Evolutionary conservation across 2,797 vertebrate genomes (phyloP).

Genomic region (Poeciliopsis paucimaculata): DNA sequence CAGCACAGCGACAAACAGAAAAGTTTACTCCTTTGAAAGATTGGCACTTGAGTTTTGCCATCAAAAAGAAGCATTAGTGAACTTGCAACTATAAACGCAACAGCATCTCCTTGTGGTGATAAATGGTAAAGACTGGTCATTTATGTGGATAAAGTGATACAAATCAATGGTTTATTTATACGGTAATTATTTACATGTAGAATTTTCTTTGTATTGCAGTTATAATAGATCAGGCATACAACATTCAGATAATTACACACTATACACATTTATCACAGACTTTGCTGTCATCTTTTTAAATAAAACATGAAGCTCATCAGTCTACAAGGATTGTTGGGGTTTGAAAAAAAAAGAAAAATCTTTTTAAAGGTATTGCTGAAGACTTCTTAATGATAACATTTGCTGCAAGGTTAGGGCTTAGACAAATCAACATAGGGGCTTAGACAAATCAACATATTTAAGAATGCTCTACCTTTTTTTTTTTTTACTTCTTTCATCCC

Average conservation of each 20-base stretch:
- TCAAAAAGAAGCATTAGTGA: not conserved
- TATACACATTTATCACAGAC: conserved; percentile 37
- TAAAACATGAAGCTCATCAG: conserved; percentile 29
- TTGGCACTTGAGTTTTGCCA: not conserved
- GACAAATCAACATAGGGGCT: not conserved
- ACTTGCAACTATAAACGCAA: not conserved
- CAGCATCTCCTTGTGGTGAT: conserved; percentile 47
- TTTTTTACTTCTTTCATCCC: not conserved
- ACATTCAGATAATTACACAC: conserved; percentile 38
- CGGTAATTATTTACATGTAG: conserved; percentile 38
- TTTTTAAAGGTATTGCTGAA: not conserved
- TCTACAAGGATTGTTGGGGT: conserved; percentile 10
- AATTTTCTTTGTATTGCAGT: conserved; percentile 32
- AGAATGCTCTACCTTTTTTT: not conserved
- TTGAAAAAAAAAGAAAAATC: not conserved
- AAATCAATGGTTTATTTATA: conserved; percentile 55
- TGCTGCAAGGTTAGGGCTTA: not conserved
- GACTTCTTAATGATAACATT: not conserved
- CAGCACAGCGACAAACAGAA: not conserved
- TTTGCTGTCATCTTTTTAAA: conserved; percentile 27
- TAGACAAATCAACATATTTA: conserved; percentile 4
- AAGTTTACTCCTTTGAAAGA: not conserved
- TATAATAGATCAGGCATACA: conserved; percentile 45
- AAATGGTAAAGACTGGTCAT: not conserved
- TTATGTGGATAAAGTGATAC: conserved; percentile 11